phyloP scores from a whole-genome alignment of 2,888 invertebrate species.

The Trichogramma dendrolimi region DNA sequence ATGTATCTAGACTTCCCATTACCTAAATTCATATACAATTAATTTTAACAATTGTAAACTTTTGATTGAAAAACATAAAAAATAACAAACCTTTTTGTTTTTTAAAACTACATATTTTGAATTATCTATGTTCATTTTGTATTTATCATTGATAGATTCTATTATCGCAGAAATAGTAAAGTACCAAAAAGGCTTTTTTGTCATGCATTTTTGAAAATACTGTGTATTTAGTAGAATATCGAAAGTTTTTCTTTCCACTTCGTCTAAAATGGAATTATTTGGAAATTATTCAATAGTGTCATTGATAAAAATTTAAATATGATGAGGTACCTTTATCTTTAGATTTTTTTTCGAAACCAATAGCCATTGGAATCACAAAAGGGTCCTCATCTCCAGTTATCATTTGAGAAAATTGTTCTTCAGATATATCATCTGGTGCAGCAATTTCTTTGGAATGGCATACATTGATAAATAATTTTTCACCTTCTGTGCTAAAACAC shows the following conservation, averaged over 20 bases:
- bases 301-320: slow-evolving; percentile 3
- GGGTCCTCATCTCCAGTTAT: slow-evolving; percentile 65
- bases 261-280: slow-evolving; percentile 52
- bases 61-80: no score
- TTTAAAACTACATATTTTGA: slow-evolving; percentile 66
- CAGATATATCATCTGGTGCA: slow-evolving; percentile 65
- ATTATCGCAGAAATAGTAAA: slow-evolving; percentile 77
- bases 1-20: slow-evolving; percentile 69
- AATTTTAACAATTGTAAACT: background rate
- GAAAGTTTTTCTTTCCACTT: slow-evolving; percentile 68
- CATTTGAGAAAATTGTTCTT: slow-evolving; percentile 44
- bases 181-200: slow-evolving; percentile 66
- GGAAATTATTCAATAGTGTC: background rate
- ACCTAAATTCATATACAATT: slow-evolving; percentile 42
- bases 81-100: slow-evolving; percentile 59
- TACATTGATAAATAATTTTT: slow-evolving; percentile 80
- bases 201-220: slow-evolving; percentile 73
- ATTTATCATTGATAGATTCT: slow-evolving; percentile 76
- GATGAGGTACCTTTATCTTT: slow-evolving; percentile 62
- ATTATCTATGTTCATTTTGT: slow-evolving; percentile 65
- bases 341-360: slow-evolving; percentile 76
- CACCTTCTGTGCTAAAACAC: slow-evolving; percentile 60
- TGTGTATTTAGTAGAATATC: slow-evolving; percentile 79
- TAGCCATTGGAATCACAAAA: slow-evolving; percentile 85
- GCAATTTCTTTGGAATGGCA: slow-evolving; percentile 77